Base-by-base conservation (phyloP, 1,140 invertebrate species). In the Drosophila orosa region DNA sequence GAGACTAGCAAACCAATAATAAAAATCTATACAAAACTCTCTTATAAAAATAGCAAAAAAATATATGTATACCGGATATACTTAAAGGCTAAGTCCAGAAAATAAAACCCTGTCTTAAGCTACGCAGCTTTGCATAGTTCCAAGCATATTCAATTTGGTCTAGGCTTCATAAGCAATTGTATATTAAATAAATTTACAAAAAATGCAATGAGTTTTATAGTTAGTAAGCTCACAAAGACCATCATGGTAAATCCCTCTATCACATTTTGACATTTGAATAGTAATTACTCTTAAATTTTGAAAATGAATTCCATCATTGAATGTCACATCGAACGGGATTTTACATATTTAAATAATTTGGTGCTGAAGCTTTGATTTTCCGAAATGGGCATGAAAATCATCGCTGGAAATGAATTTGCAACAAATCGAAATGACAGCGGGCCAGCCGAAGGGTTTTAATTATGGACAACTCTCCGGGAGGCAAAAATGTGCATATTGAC, bases 401-500 rank as follows among this genome's bases (percentile, higher is more conserved):
- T 37, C 29, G 40, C 22, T 39, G 13, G 22, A 60, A 73, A 62
- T 55, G 27, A 19, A 63, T 44, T 54, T 50, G 35, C 59, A 24
- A 58, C 60, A 75, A 79, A 73, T 82, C 63, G 52, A 62, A 72
- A 79, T 67, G 58, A 29, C 33, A 33, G 17, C 37, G 12, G 17
- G n/a, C 27, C 12, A 37, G 17, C 8, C 19, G 31, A 35, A 27
- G 40, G 54, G 57, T 52, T 71, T 83, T 67, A 66, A 83, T 79
- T 67, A 79, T 73, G 63, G 67, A 50, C 37, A 54, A 15, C 31
- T 54, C 40, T 60, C 19, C 10, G 40, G 9, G 39, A 17, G 27
- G 17, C 27, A 37, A 42, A 76, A 52, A 66, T 59, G 59, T 65
- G 60, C 74, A 81, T 86, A 78, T 86, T 86, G 81, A 74, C 74